A percentile compares a stretch with the other conserved stretches of the same genome.
phyloP scores from a whole-genome alignment of 2,797 vertebrate genomes.

The Heliangelus exortis region DNA sequence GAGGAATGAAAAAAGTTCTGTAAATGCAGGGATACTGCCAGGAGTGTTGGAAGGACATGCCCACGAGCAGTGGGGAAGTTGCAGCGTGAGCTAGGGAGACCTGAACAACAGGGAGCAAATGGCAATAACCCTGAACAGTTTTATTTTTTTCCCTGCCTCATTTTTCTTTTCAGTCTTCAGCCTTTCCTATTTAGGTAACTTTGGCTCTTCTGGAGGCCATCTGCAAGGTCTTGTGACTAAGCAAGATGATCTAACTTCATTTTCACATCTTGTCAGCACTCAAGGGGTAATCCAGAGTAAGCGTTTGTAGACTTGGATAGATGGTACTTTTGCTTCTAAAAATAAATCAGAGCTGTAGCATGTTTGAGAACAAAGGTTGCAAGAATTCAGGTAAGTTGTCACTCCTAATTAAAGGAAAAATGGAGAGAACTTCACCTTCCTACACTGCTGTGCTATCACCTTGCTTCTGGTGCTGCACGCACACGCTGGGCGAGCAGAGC shows the following conservation, averaged over 20 bases:
- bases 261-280: background rate
- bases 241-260: background rate
- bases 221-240: conserved; percentile 17
- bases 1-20: background rate
- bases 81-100: background rate
- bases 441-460: background rate
- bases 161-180: background rate
- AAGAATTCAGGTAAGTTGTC: background rate
- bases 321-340: background rate
- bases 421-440: background rate
- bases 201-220: background rate
- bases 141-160: background rate
- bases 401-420: background rate
- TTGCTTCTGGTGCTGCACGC: background rate
- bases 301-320: background rate
- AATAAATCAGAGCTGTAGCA: background rate
- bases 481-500: background rate
- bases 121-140: background rate
- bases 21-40: background rate
- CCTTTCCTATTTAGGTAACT: background rate
- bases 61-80: background rate
- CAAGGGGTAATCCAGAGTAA: background rate
- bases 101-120: background rate
- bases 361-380: background rate
- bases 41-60: background rate